phyloP scores from a whole-genome alignment of 2,888 invertebrate genomes.

The Drosophila infuscata region DNA sequence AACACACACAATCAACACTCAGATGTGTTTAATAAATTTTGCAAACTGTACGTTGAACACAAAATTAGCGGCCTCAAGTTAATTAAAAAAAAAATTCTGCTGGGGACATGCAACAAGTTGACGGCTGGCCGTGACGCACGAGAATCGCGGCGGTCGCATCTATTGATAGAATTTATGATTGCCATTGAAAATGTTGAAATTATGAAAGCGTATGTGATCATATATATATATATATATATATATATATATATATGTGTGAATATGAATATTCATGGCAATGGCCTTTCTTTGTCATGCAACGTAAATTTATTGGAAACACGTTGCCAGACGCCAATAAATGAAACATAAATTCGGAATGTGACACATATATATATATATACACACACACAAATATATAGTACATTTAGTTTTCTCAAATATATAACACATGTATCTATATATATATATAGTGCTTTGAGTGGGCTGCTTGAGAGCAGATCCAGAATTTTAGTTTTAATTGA shows the following conservation, averaged over 20 bases:
- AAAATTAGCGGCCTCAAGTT: slow-evolving; percentile 63
- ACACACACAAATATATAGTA: slow-evolving; percentile 1
- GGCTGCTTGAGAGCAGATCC: neutral
- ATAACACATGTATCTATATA: neutral
- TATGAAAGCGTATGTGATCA: slow-evolving; percentile 42
- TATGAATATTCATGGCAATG: slow-evolving; percentile 41
- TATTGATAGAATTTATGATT: slow-evolving; percentile 75
- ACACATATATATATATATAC: slow-evolving; percentile 1
- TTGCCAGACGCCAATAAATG: slow-evolving; percentile 72
- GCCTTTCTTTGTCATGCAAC: slow-evolving; percentile 55
- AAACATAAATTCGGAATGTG: slow-evolving; percentile 69
- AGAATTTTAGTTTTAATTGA: neutral
- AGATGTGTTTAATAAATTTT: slow-evolving; percentile 12
- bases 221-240: neutral
- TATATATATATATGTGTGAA: slow-evolving; percentile 13
- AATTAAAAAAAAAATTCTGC: slow-evolving; percentile 49
- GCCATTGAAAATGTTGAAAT: slow-evolving; percentile 62
- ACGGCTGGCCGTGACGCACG: slow-evolving; percentile 76
- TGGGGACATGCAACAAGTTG: slow-evolving; percentile 76
- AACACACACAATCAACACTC: neutral
- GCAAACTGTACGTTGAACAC: slow-evolving; percentile 40
- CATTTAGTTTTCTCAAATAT: neutral
- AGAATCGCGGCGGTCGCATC: slow-evolving; percentile 46
- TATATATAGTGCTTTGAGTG: neutral
- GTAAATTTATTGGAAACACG: slow-evolving; percentile 74